Percentiles rank a stretch among this genome's conserved stretches.
Evolutionary conservation across 2,888 invertebrate species (phyloP).

Genomic region (Tineola bisselliella): DNA sequence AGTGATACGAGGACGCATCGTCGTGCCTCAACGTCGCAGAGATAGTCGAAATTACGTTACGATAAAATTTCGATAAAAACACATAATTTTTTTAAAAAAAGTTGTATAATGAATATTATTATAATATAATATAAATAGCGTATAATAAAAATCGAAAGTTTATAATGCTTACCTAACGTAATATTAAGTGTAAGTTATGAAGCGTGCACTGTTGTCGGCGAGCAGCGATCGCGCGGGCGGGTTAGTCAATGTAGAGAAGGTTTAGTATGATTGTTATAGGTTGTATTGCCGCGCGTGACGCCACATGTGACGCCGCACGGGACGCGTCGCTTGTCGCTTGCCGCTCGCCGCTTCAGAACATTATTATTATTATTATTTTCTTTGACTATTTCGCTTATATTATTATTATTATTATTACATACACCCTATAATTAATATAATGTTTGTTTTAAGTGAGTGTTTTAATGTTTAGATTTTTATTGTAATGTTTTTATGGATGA

Average conservation of each 20-base stretch:
- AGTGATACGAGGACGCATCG: slow-evolving; percentile 61
- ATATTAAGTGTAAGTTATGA: slow-evolving; percentile 65
- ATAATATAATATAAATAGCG: slow-evolving; percentile 60
- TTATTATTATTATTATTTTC: slow-evolving; percentile 31
- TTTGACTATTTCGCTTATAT: slow-evolving; percentile 67
- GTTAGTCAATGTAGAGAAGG: slow-evolving; percentile 10
- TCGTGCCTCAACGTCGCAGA: slow-evolving; percentile 53
- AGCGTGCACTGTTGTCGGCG: slow-evolving; percentile 48
- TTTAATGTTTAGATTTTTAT: slow-evolving; percentile 70
- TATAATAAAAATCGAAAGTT: slow-evolving; percentile 63
- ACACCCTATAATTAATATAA: slow-evolving; percentile 69
- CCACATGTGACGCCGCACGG: too few relatives aligned
- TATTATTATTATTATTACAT: slow-evolving; percentile 48
- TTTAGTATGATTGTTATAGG: not conserved
- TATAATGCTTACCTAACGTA: slow-evolving; percentile 68
- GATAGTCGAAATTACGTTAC: slow-evolving; percentile 63
- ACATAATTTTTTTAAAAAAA: slow-evolving; percentile 65
- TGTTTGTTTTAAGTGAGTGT: slow-evolving; percentile 67
- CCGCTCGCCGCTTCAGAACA: slow-evolving; percentile 46
- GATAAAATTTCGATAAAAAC: slow-evolving; percentile 67
- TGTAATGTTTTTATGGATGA: slow-evolving; percentile 69
- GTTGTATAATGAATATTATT: slow-evolving; percentile 66
- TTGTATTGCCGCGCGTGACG: not conserved
- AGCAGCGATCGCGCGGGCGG: slow-evolving; percentile 30
- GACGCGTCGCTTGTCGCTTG: too few relatives aligned